Percentiles rank a stretch among this genome's conserved stretches.
These are phyloP conservation scores for Vannuccia rotundouncinata DNA, from an alignment of 2,888 invertebrate genomes.

Conservation along the genomic window DNA sequence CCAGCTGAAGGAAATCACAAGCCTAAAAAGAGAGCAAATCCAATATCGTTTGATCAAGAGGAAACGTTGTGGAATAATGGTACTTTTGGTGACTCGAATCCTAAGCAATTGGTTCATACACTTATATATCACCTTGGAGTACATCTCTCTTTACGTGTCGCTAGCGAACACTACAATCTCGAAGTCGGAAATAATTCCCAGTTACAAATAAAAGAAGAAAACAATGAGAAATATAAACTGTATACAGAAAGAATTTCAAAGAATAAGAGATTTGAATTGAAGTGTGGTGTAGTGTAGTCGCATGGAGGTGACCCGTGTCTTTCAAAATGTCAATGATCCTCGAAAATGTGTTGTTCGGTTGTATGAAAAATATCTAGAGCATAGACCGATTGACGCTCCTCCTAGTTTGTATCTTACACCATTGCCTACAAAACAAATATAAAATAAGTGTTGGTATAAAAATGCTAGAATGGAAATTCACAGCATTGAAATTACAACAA, in stretches of 20 bases:
- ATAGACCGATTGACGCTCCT: too few relatives aligned
- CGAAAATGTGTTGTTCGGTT: not conserved
- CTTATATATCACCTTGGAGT: not conserved
- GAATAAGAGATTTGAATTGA: not conserved
- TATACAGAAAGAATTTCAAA: constrained; percentile 5
- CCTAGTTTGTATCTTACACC: not conserved
- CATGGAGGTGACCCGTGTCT: not conserved
- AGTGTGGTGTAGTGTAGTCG: not conserved
- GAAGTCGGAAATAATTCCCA: constrained; percentile 10
- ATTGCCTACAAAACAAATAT: not conserved
- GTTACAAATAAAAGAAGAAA: not conserved
- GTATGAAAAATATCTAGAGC: not conserved
- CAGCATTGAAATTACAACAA: not conserved
- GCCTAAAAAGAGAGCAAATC: not conserved
- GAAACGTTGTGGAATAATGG: not conserved
- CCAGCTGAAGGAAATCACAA: not conserved
- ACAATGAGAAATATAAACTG: not conserved
- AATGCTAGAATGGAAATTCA: not conserved
- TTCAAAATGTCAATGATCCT: not conserved
- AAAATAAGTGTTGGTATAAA: not conserved
- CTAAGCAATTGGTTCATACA: not conserved
- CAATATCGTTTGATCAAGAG: not conserved
- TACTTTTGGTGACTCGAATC: not conserved
- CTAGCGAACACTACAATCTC: not conserved
- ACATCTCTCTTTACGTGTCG: not conserved